A percentile compares a stretch with the other conserved stretches of the same genome.
Evolutionary conservation across 2,797 vertebrate genomes (phyloP).

Genomic region (Gadopsis marmoratus): DNA sequence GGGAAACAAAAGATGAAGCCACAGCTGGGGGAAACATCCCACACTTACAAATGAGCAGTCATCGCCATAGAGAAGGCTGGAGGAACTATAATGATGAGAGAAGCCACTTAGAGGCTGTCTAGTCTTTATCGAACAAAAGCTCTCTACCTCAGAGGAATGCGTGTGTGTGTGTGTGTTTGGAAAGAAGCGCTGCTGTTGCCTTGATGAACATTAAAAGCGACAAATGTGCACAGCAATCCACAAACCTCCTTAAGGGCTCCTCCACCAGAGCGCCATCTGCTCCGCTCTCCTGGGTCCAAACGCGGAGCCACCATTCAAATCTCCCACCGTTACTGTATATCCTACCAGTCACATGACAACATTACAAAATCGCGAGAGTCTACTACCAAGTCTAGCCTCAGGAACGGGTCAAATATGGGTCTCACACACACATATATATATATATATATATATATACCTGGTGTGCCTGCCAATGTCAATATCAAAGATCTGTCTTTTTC

Average conservation of each 20-base stretch:
- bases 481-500: constrained; percentile 6
- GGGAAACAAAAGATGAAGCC: constrained; percentile 70
- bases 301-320: neutral
- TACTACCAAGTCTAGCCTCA: constrained; percentile 8
- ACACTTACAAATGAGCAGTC: constrained; percentile 72
- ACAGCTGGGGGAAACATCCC: constrained; percentile 62
- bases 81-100: constrained; percentile 58
- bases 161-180: constrained; percentile 8
- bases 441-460: neutral
- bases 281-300: constrained; percentile 8
- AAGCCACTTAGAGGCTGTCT: constrained; percentile 54
- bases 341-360: constrained; percentile 23
- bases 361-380: neutral
- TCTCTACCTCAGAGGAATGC: constrained; percentile 55
- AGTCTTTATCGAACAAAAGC: constrained; percentile 42
- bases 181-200: constrained; percentile 16
- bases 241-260: constrained; percentile 27
- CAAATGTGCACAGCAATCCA: constrained; percentile 26
- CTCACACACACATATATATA: neutral
- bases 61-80: constrained; percentile 42
- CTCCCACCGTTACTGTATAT: constrained; percentile 7
- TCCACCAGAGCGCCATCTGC: constrained; percentile 25
- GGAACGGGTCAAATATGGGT: constrained; percentile 7
- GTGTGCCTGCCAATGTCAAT: constrained; percentile 16
- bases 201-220: constrained; percentile 49